These are phyloP conservation scores for Lota lota DNA, from an alignment of 2,113 vertebrate genomes.

Conservation along the genomic window DNA sequence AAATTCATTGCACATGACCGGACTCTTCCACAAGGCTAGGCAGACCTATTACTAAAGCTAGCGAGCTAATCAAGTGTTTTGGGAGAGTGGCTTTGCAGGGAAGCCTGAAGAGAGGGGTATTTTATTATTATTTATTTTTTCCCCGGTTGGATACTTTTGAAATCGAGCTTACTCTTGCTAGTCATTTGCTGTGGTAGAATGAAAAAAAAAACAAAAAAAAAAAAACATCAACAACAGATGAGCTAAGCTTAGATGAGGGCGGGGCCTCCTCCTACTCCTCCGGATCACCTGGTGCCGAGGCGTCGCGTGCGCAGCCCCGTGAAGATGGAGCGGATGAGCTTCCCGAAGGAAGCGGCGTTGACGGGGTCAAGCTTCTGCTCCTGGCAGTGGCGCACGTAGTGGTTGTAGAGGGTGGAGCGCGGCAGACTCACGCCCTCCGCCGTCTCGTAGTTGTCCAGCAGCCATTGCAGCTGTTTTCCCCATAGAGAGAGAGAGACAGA, in stretches of 20 bases:
- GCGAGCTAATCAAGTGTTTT: too few species aligned
- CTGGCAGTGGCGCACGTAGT: conserved; percentile 96
- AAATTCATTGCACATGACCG: too few species aligned
- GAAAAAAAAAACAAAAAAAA: not conserved
- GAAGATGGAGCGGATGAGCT: conserved; percentile 97
- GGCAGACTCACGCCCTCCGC: conserved; percentile 96
- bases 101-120: too few species aligned
- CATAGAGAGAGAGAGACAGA: too few species aligned
- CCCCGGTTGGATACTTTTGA: too few species aligned
- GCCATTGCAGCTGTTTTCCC: conserved; percentile 87
- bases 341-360: conserved; percentile 96
- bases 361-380: conserved; percentile 97
- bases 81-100: too few species aligned
- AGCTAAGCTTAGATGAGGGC: too few species aligned
- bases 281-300: conserved; percentile 86
- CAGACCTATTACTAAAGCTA: too few species aligned
- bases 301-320: conserved; percentile 94
- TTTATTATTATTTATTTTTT: too few species aligned
- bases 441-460: conserved; percentile 96
- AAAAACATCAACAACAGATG: not conserved
- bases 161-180: not conserved
- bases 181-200: not conserved
- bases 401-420: conserved; percentile 93
- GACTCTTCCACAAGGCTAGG: too few species aligned
- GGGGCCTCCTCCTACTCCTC: not conserved